Conservation (phyloP, 1,140 invertebrate genomes). For the Mercenaria mercenaria region DNA sequence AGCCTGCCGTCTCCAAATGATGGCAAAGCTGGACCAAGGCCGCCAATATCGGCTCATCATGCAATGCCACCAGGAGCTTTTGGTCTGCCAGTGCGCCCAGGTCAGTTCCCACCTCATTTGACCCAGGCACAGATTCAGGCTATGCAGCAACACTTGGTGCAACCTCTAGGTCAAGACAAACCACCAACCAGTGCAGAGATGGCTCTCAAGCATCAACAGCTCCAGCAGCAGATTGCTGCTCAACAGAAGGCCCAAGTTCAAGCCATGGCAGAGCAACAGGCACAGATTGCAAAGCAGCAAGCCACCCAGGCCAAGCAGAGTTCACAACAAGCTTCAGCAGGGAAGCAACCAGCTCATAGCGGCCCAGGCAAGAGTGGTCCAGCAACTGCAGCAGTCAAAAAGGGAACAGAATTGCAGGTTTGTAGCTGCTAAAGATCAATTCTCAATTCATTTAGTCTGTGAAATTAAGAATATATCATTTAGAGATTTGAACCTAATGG, state of each 20-base stretch:
- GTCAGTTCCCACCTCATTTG: conserved; percentile 48
- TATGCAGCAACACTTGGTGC: conserved; percentile 55
- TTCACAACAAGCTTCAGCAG: conserved; percentile 65
- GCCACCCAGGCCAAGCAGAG: conserved; percentile 72
- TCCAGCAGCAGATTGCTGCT: conserved; percentile 54
- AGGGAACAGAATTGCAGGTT: neutral
- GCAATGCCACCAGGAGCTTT: conserved; percentile 49
- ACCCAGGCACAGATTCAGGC: conserved; percentile 49
- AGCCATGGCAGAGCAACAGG: conserved; percentile 58
- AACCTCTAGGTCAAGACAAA: conserved; percentile 12
- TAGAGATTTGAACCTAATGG: no score
- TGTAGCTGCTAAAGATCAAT: no score
- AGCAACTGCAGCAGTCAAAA: neutral
- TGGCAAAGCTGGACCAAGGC: conserved; percentile 7
- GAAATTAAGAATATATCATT: no score
- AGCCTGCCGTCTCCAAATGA: conserved; percentile 3
- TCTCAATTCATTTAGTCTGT: no score
- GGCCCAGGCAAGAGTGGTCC: neutral
- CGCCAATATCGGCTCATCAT: conserved; percentile 51
- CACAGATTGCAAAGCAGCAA: conserved; percentile 58
- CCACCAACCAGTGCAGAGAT: conserved; percentile 43
- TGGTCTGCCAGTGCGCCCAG: conserved; percentile 35
- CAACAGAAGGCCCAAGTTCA: conserved; percentile 18
- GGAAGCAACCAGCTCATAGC: conserved; percentile 4
- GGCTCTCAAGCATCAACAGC: conserved; percentile 64